Evolutionary conservation across 2,797 vertebrate species (phyloP), one percentile per base, ranked within the genome.

Genomic region (Huso huso): DNA sequence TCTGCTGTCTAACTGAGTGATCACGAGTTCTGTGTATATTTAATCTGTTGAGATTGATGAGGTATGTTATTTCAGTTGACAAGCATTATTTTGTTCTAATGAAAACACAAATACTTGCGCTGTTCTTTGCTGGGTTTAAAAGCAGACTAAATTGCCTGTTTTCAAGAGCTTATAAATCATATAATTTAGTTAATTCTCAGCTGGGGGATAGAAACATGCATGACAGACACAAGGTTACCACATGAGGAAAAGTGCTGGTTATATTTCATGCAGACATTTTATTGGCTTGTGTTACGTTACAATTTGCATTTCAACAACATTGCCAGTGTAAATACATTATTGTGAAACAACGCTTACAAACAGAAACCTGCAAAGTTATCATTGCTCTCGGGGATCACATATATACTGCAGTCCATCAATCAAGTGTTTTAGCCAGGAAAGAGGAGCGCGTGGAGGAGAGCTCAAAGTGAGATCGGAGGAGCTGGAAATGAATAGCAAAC

Each of bases 261-360:
- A 79, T 61, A 79, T 73, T 77, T 84, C 88, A 87, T 89, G 85
- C 86, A 87, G 70, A 71, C 78, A 74, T 59, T 63, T 71, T 77
- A 74, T 73, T 72, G 65, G 61, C 66, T 69, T 52, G 72, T 64
- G 61, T 73, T 69, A 69, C 79, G 74, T 79, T 81, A 79, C 70
- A 85, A 64, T 77, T 82, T 79, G 75, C 37, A 37, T 37, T 37
- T 37, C 78, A 85, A 82, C 76, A 86, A 84, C 73, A 86, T 68
- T 71, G 69, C 72, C 73, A 79, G 77, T 85, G 77, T 81, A 86
- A 85, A 85, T 81, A 87, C 78, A 84, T 72, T 76, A 61, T 82
- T 78, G 70, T 65, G 72, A 71, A 71, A 69, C 72, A 87, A 79
- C 77, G 83, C 72, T 78, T 80, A 73, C 53, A 78, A 85, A 87